A percentile compares a stretch with the other conserved stretches of the same genome.
phyloP scores from a whole-genome alignment of 2,888 invertebrate genomes.

The Neocrepidodera transversa region DNA sequence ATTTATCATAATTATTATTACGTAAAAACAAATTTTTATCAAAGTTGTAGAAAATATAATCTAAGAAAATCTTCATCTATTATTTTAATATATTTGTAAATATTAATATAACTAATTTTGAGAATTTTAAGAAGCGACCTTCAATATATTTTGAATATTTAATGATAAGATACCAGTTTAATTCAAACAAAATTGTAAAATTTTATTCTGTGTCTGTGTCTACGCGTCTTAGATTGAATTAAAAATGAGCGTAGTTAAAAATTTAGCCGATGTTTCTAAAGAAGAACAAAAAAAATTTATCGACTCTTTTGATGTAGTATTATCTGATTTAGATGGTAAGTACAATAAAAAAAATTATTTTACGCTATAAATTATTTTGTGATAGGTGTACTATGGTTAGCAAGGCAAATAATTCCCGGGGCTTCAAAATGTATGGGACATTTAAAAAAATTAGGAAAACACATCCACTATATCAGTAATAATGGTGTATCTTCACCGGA shows the following conservation, averaged over 20 bases:
- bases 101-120: neutral
- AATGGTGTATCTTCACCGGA: slow-evolving; percentile 2
- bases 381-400: slow-evolving; percentile 27
- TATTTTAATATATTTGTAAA: too few species aligned
- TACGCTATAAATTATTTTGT: neutral
- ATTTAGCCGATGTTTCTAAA: neutral
- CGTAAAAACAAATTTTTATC: too few species aligned
- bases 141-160: too few species aligned
- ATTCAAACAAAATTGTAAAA: too few species aligned
- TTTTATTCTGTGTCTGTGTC: too few species aligned
- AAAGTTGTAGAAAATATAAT: too few species aligned
- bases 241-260: slow-evolving; percentile 1
- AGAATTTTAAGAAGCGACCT: too few species aligned
- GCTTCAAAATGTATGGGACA: slow-evolving; percentile 19
- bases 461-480: slow-evolving; percentile 20
- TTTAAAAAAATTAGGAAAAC: slow-evolving; percentile 26
- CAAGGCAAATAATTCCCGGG: slow-evolving; percentile 12
- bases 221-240: too few species aligned
- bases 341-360: too few species aligned
- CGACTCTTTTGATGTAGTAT: slow-evolving; percentile 4
- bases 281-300: slow-evolving; percentile 10
- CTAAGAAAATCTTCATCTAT: too few species aligned
- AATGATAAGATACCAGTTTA: too few species aligned
- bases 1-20: too few species aligned
- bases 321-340: slow-evolving; percentile 21